A percentile compares a stretch with the other conserved stretches of the same genome.
Conservation (phyloP, 1,140 invertebrate species). For the Zeugodacus cucurbitae region DNA sequence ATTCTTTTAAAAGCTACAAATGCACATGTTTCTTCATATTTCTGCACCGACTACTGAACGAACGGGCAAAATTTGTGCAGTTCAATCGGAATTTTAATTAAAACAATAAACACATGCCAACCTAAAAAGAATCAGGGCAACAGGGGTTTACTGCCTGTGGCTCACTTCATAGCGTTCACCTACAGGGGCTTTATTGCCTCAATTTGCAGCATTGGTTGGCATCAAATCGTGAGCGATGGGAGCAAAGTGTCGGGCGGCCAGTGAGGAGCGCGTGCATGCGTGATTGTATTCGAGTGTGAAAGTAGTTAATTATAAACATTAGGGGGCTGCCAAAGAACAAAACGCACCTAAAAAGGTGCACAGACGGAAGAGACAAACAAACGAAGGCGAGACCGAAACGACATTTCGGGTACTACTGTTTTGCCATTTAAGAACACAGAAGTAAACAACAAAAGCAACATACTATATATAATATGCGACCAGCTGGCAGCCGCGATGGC, state of each 20-base stretch:
- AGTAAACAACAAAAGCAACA: not conserved
- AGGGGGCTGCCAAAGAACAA: constrained; percentile 59
- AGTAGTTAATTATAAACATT: constrained; percentile 66
- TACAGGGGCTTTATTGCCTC: not conserved
- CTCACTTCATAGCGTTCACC: not conserved
- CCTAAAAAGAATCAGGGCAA: not conserved
- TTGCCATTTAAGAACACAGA: not conserved
- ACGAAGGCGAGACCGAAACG: not conserved
- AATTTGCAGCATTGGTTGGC: not conserved
- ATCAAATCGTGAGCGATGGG: not conserved
- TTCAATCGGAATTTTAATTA: constrained; percentile 14
- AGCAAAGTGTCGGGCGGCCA: not conserved
- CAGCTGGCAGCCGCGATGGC: not conserved
- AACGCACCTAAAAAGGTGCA: constrained; percentile 44
- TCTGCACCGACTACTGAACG: not conserved
- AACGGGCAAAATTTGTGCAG: not conserved
- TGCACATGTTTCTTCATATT: not conserved
- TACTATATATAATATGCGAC: not conserved
- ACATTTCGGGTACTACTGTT: not conserved
- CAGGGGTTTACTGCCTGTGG: not conserved
- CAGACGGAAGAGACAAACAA: not conserved
- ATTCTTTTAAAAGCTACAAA: not conserved
- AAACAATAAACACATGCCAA: constrained; percentile 34
- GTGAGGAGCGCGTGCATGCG: not conserved
- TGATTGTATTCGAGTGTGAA: constrained; percentile 65